Conservation (phyloP, 2,113 vertebrate species). For the Callocephalon fimbriatum region DNA sequence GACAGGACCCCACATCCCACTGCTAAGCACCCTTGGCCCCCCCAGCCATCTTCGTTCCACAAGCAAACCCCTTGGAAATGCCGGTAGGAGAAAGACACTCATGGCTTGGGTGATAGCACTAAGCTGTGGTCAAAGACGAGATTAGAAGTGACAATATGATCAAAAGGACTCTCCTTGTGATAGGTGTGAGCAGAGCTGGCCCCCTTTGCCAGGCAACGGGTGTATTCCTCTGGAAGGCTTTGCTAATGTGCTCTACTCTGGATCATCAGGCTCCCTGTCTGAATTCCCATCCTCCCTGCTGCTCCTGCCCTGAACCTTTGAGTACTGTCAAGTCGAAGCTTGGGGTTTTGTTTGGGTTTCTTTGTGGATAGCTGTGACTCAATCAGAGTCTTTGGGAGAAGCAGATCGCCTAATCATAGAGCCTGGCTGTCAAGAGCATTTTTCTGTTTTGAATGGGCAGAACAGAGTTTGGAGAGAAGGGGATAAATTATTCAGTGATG, state of each 20-base stretch:
- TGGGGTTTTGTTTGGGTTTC: not conserved
- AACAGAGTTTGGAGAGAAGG: not conserved
- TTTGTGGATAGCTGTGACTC: not conserved
- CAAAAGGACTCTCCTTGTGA: not conserved
- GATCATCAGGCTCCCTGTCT: rapidly evolving
- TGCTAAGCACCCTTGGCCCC: not conserved
- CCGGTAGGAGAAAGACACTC: not conserved
- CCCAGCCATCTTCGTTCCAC: not conserved
- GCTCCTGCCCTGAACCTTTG: not conserved
- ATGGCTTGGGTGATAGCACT: not conserved
- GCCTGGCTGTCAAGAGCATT: not conserved
- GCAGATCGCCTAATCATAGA: not conserved
- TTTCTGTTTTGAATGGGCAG: not conserved
- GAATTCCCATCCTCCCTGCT: not conserved
- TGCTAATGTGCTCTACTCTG: rapidly evolving
- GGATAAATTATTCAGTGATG: not conserved
- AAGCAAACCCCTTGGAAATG: not conserved
- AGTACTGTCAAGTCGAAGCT: not conserved
- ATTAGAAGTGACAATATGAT: not conserved
- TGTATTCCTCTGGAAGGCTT: not conserved
- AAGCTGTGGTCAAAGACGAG: not conserved
- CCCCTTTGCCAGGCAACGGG: not conserved
- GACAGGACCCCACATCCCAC: too few relatives aligned
- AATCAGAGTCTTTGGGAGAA: not conserved
- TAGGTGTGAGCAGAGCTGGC: not conserved